Evolutionary conservation across 2,797 vertebrate species (phyloP).

Genomic region (Bufotes viridis): DNA sequence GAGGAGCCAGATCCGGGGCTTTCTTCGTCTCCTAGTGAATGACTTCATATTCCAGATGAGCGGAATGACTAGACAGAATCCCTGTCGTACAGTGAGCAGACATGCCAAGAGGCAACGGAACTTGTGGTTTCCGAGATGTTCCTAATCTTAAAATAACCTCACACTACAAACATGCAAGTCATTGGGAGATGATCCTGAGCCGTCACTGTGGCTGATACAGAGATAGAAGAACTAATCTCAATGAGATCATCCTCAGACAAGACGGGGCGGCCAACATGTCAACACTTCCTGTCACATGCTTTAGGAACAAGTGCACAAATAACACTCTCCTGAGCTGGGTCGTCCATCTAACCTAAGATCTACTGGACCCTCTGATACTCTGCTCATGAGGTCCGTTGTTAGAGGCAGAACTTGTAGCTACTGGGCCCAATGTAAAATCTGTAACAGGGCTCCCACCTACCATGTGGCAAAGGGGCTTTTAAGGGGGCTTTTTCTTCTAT

Average conservation of each 20-base stretch:
- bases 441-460: not conserved
- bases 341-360: not conserved
- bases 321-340: not conserved
- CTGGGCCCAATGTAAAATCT: not conserved
- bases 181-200: conserved; percentile 21
- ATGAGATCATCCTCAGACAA: conserved; percentile 15
- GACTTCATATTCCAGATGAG: conserved; percentile 21
- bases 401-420: not conserved
- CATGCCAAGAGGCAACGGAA: conserved; percentile 33
- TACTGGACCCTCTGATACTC: not conserved
- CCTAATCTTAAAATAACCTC: not conserved
- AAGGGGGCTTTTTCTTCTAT: too few species aligned
- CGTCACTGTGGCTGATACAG: conserved; percentile 14
- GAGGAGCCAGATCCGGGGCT: not conserved
- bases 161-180: conserved; percentile 25
- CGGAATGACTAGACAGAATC: conserved; percentile 7
- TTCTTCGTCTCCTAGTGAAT: not conserved
- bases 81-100: not conserved
- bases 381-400: not conserved
- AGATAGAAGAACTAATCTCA: conserved; percentile 24
- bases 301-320: not conserved
- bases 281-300: conserved; percentile 20
- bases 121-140: conserved; percentile 25
- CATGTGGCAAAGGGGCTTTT: not conserved
- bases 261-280: not conserved